Base-by-base conservation (phyloP, 2,888 invertebrate species). In the Conops quadrifasciatus region DNA sequence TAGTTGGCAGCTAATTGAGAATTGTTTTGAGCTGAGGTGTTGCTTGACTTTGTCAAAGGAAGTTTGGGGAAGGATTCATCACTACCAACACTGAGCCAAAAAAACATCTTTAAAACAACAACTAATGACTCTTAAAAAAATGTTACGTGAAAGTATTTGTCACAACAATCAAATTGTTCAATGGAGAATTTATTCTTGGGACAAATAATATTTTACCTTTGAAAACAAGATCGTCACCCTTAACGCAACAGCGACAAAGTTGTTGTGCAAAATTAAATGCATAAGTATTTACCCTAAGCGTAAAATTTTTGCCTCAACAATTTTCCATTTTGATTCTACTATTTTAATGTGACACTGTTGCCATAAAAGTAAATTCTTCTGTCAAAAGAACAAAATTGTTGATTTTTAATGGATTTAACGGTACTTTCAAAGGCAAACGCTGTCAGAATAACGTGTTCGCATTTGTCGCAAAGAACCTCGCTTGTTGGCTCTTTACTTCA, bases 291-390 rank as follows among this genome's bases (percentile, higher is more conserved):
- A 51, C 11, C 51, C 4, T 9, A 51, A 51, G 51, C 51, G 51
- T 16, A 51, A 7, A 51, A 51, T 51, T 51, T 9, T 51, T 51
- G 51, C 51, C 51, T 16, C 15, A 51, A 51, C 15, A 51, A 51
- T 51, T 51, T 51, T 51, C 11, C 51, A 16, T n/a, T 51, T 16
- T 16, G 51, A 51, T 51, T 51, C 11, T 51, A n/a, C 51, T 51
- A 51, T 16, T 51, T 51, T 51, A 53, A 53, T 53, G 53, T 53
- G 53, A 53, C 53, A 53, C 53, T 19, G 53, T 53, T 53, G 53
- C 53, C 53, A 53, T 21, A 53, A 53, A 19, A 21, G 53, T 21
- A 53, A 53, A 21, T 53, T 53, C 53, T 53, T 53, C 11, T 53
- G 51, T 51, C 51, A 16, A 51, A 51, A 51, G n/a, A 13, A 53